Base-by-base conservation (phyloP, 2,888 invertebrate species). In the Baccha elongata region DNA sequence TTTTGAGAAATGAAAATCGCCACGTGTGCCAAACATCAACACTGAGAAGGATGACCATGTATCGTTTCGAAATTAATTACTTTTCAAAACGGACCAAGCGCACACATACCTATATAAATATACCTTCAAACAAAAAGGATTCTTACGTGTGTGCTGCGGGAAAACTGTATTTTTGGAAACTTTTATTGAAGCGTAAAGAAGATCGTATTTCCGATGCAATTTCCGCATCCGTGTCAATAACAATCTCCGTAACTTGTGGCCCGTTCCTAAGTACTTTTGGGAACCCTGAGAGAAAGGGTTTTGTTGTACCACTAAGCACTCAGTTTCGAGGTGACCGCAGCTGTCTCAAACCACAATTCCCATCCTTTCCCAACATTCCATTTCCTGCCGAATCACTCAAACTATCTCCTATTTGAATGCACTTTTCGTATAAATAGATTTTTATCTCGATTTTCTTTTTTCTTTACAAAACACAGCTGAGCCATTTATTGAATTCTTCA, bases 401-500 rank as follows among this genome's bases (percentile, higher is more conserved):
- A 40, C 19, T 7, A 5, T 17, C 21, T 5, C 32, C 42, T 32
- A 73, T 76, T 80, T 68, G 50, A 75, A 81, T 81, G 71, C 81
- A 76, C 71, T 81, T 78, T 68, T 55, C 72, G 58, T 58, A 62
- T 62, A 73, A 68, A 78, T 64, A 48, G 72, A 73, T 73, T 78
- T n/a, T 78, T 35, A 26, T 62, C 17, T 8, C 29, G 6, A 19
- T 55, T 48, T 58, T 67, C 13, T 17, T 52, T 37, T 42, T 26
- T 23, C 13, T 8, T 23, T 37, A 8, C 13, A 10, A 13, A n/a
- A 11, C 10, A 46, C 64, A 89, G 89, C 89, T 46, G 91, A 91
- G 85, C 88, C 98, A 0, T 93, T 93, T 85, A 94, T 95, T n/a
- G 95, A 95, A 87, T 95, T 95, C 90, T 94, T 95, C 87, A 93